Evolutionary conservation across 2,888 invertebrate species (phyloP).

Genomic region (Pelosia muscerda): DNA sequence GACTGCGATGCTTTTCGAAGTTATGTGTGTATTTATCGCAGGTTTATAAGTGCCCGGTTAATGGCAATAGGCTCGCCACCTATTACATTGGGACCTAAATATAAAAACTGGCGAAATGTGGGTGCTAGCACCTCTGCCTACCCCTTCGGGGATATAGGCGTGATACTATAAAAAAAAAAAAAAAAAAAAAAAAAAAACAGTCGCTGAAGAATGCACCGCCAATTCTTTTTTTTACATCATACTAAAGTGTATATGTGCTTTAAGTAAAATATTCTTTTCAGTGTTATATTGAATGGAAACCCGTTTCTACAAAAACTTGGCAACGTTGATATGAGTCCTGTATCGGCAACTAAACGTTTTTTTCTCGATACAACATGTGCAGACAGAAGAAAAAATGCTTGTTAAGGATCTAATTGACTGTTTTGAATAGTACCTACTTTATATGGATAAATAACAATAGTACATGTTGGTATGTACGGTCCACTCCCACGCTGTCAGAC

Average conservation of each 20-base stretch:
- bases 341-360: neutral
- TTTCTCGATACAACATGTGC: neutral
- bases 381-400: neutral
- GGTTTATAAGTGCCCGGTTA: too few species aligned
- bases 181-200: too few species aligned
- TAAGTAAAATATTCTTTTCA: conserved; percentile 32
- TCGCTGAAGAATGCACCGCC: too few species aligned
- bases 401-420: conserved; percentile 3
- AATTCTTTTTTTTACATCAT: too few species aligned
- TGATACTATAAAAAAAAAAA: too few species aligned
- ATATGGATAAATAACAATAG: conserved; percentile 3
- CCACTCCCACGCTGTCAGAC: conserved; percentile 2
- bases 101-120: too few species aligned
- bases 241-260: conserved; percentile 18
- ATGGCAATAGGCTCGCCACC: too few species aligned
- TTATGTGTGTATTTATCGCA: too few species aligned
- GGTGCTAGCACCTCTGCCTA: too few species aligned
- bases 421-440: neutral
- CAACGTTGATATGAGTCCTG: conserved; percentile 16
- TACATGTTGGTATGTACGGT: neutral
- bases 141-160: too few species aligned
- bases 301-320: conserved; percentile 42
- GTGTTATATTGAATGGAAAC: conserved; percentile 39
- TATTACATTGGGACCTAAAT: too few species aligned
- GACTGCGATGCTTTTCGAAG: too few species aligned